phyloP scores from a whole-genome alignment of 2,797 vertebrate genomes.

The Hypotaenidia philippensis region DNA sequence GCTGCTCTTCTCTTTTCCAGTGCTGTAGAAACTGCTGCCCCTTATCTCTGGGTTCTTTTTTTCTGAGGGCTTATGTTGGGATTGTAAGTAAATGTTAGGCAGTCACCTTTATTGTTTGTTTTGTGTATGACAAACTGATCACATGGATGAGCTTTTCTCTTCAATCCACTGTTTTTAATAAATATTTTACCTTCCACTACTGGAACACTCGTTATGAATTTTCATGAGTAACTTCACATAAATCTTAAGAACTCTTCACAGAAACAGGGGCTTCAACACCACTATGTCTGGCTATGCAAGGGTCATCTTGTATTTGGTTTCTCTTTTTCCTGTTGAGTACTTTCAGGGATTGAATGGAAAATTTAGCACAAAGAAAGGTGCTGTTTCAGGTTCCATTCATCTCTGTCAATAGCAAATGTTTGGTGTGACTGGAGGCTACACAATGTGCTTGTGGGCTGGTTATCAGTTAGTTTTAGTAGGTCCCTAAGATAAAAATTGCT shows the following conservation, averaged over 20 bases:
- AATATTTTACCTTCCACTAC: not conserved
- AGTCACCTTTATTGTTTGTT: not conserved
- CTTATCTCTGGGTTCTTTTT: not conserved
- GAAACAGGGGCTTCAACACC: constrained; percentile 10
- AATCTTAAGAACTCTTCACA: not conserved
- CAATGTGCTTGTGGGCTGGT: not conserved
- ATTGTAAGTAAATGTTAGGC: not conserved
- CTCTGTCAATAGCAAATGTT: not conserved
- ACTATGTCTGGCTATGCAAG: constrained; percentile 1
- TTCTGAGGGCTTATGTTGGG: not conserved
- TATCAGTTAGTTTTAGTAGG: constrained; percentile 4
- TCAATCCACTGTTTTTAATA: not conserved
- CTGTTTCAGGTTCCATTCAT: not conserved
- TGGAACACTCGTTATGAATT: constrained; percentile 29
- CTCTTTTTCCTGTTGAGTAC: not conserved
- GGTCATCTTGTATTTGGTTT: constrained; percentile 45
- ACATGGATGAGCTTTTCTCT: not conserved
- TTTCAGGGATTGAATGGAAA: constrained; percentile 28
- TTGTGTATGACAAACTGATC: not conserved
- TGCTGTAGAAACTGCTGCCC: not conserved
- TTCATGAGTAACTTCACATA: constrained; percentile 9
- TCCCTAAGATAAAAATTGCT: constrained; percentile 27
- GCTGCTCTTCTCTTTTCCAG: not conserved
- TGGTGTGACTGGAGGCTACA: not conserved
- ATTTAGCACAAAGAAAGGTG: constrained; percentile 24